Percentiles rank a stretch among this genome's conserved stretches.
Evolutionary conservation across 2,888 invertebrate genomes (phyloP).

Genomic region (Oegoconia quadripuncta): DNA sequence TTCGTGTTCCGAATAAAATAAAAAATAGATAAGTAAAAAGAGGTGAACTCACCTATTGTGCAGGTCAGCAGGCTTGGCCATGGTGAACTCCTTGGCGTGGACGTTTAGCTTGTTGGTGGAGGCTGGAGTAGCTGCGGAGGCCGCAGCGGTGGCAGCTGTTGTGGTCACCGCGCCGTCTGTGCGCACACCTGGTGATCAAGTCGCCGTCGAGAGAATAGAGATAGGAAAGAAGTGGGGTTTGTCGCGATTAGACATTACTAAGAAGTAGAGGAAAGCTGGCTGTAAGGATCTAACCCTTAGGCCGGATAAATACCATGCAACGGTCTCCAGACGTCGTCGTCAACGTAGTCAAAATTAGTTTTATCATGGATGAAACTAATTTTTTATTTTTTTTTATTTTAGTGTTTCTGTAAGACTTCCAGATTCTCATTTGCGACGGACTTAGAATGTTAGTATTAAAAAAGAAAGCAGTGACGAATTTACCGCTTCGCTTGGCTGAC

Average conservation of each 20-base stretch:
- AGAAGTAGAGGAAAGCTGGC: neutral
- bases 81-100: conserved; percentile 94
- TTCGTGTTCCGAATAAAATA: no score
- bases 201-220: conserved; percentile 69
- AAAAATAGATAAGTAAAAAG: neutral
- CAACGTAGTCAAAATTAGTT: no score
- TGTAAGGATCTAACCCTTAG: neutral
- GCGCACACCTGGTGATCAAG: conserved; percentile 80
- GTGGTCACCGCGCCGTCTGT: conserved; percentile 76
- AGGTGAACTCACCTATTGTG: conserved; percentile 62
- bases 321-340: no score
- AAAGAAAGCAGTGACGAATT: conserved; percentile 3
- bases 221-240: conserved; percentile 18
- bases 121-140: conserved; percentile 37
- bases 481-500: conserved; percentile 2
- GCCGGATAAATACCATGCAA: no score
- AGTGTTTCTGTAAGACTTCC: no score
- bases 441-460: conserved; percentile 11
- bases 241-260: neutral
- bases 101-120: conserved; percentile 86
- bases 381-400: no score
- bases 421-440: conserved; percentile 14
- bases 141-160: conserved; percentile 50
- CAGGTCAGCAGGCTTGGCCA: conserved; percentile 82
- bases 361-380: no score